Base-by-base conservation (phyloP, 1,140 invertebrate genomes). In the Belonocnema kinseyi region DNA sequence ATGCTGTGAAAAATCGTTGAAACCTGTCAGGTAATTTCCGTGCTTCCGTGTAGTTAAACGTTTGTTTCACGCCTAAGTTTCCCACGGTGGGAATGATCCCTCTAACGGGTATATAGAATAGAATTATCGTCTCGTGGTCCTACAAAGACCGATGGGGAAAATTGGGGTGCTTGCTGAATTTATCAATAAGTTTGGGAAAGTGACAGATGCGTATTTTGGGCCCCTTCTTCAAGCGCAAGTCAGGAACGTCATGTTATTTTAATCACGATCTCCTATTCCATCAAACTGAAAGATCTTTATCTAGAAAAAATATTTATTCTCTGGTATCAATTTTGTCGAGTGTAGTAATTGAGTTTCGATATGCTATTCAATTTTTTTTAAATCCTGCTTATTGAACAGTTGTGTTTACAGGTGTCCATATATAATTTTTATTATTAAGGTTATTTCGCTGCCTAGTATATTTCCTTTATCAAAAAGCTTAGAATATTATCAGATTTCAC, bases 131-230 rank as follows among this genome's bases (percentile, higher is more conserved):
- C 54, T 50, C 52, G 40, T 73, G 70, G 51, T 56, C 56, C 58
- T 56, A 50, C 61, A 17, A 50, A 40, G 19, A 50, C 73, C 74
- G 33, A 75, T 21, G 19, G 14, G 72, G 76, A 46, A 50, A 66
- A 66, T 66, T 66, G 40, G 61, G 61, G 61, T 66, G 61, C 61
- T 66, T 40, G 61, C 40, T 16, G 26, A 66, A 66, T 80, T 78
- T 78, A 78, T 78, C 79, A 56, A 78, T 78, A 74, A 75, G 50
- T 71, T 74, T 78, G 77, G 74, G 77, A 81, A 76, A 61, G 33
- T 46, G 61, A 66, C 76, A 81, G 76, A 61, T 77, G 78, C 51
- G 51, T 76, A 56, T 66, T 70, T 70, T 40, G 40, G 61, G 4
- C 61, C 26, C 61, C 26, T 33, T 66, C 40, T 40, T 66, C 40